Evolutionary conservation across 1,140 invertebrate species (phyloP).

Genomic region (Schlechtendalia chinensis): DNA sequence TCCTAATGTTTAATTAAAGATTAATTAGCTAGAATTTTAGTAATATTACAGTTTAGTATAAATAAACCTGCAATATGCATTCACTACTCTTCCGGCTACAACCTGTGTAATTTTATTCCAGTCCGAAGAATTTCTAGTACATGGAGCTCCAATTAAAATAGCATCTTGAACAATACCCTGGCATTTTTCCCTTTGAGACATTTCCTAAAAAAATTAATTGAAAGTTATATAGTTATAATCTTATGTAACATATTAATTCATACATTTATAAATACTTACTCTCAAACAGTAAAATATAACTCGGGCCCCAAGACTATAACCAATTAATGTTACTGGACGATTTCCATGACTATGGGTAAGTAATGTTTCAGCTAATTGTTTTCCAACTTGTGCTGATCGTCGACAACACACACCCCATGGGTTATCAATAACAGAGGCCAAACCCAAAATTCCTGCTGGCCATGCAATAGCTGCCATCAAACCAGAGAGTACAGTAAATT

Average conservation of each 20-base stretch:
- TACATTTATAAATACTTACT: conserved; percentile 54
- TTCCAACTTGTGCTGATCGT: conserved; percentile 66
- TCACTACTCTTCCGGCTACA: conserved; percentile 67
- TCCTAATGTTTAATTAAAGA: conserved; percentile 54
- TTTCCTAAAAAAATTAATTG: conserved; percentile 49
- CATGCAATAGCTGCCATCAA: conserved; percentile 69
- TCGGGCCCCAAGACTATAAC: conserved; percentile 70
- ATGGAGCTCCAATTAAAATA: conserved; percentile 69
- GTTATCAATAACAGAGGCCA: conserved; percentile 70
- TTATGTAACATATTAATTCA: not conserved
- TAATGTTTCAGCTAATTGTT: conserved; percentile 69
- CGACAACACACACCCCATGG: conserved; percentile 73
- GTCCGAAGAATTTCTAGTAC: conserved; percentile 59
- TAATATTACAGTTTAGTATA: not conserved
- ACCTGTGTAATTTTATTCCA: conserved; percentile 63
- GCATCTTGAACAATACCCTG: conserved; percentile 72
- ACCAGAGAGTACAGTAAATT: conserved; percentile 70
- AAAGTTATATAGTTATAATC: not conserved
- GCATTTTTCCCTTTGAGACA: conserved; percentile 59
- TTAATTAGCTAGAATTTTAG: not conserved
- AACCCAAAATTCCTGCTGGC: conserved; percentile 67
- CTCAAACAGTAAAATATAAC: conserved; percentile 70
- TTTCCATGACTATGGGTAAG: conserved; percentile 66
- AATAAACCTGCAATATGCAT: conserved; percentile 65
- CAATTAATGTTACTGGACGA: conserved; percentile 71